These are phyloP conservation scores for Agrypnus murinus DNA, from an alignment of 2,888 invertebrate species.

Conservation along the genomic window DNA sequence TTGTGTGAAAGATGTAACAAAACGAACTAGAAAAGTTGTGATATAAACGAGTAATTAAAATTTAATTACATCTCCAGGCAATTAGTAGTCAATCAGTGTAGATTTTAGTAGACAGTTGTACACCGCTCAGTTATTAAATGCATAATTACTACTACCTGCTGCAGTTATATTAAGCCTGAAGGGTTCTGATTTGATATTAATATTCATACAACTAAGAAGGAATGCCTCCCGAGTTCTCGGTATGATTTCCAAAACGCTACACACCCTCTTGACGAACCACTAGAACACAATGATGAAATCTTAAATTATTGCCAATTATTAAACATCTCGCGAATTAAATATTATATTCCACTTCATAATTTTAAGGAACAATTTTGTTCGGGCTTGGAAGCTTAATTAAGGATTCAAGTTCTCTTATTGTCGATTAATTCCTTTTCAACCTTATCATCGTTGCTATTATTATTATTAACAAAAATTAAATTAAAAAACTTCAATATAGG, in stretches of 20 bases:
- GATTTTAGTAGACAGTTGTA: conserved; percentile 59
- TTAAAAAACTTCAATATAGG: too few relatives aligned
- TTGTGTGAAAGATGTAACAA: conserved; percentile 36
- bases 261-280: conserved; percentile 16
- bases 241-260: conserved; percentile 27
- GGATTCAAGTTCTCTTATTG: conserved; percentile 15
- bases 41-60: conserved; percentile 67
- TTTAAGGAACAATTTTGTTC: conserved; percentile 25
- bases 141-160: conserved; percentile 70
- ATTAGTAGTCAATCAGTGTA: conserved; percentile 71
- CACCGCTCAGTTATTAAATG: conserved; percentile 69
- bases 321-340: conserved; percentile 40
- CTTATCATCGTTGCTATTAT: too few relatives aligned
- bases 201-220: conserved; percentile 60
- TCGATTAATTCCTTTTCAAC: background rate
- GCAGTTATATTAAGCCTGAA: conserved; percentile 66
- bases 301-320: conserved; percentile 45
- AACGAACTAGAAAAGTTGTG: conserved; percentile 56
- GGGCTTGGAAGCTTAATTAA: conserved; percentile 25
- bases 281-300: conserved; percentile 23
- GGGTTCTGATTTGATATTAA: conserved; percentile 69
- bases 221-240: conserved; percentile 41
- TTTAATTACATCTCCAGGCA: conserved; percentile 70
- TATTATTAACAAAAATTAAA: conserved; percentile 13
- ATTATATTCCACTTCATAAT: conserved; percentile 37